Evolutionary conservation across 2,888 invertebrate species (phyloP).

Genomic region (Rotaria sp.): DNA sequence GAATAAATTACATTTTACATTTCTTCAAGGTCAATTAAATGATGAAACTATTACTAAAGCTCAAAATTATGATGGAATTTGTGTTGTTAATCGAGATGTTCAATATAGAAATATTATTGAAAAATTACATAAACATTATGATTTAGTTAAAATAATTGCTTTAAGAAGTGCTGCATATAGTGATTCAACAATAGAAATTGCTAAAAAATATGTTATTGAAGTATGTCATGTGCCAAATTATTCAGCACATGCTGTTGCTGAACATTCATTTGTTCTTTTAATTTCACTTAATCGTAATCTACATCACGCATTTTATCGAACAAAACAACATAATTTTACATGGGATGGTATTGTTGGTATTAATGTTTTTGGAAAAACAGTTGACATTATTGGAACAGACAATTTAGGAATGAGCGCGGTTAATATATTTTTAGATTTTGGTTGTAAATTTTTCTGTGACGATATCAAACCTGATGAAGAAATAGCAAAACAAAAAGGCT

Average conservation of each 20-base stretch:
- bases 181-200: neutral
- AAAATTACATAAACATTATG: neutral
- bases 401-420: neutral
- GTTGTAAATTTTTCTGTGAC: neutral
- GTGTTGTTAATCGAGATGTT: conserved; percentile 20
- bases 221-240: conserved; percentile 24
- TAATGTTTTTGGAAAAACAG: conserved; percentile 30
- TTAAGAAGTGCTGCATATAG: conserved; percentile 30
- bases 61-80: too few relatives aligned
- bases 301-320: conserved; percentile 17
- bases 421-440: conserved; percentile 17
- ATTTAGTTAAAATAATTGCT: conserved; percentile 8
- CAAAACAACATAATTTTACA: conserved; percentile 25
- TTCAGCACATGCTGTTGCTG: conserved; percentile 31
- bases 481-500: conserved; percentile 2
- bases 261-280: conserved; percentile 24
- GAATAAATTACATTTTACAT: too few relatives aligned
- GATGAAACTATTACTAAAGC: too few relatives aligned
- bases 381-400: conserved; percentile 30
- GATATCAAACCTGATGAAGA: conserved; percentile 9
- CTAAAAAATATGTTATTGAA: neutral
- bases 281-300: conserved; percentile 29
- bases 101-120: neutral
- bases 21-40: too few relatives aligned
- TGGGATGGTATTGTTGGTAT: conserved; percentile 29